Base-by-base conservation (phyloP, 1,140 invertebrate species). In the Phortica variegata region DNA sequence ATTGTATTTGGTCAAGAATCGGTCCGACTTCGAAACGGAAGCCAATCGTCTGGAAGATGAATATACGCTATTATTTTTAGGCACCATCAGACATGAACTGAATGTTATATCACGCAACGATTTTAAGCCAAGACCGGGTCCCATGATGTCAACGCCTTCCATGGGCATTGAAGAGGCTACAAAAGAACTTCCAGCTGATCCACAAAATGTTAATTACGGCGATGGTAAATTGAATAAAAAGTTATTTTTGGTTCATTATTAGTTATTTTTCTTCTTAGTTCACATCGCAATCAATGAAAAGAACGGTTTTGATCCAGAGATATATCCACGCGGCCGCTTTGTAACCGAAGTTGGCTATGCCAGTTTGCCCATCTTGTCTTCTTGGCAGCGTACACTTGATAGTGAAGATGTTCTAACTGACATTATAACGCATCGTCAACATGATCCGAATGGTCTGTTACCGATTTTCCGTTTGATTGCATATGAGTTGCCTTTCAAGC, bases 301-400 rank as follows among this genome's bases (percentile, higher is more conserved):
- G 42, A 85, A 97, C 70, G 82, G 85, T 38, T 96, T 91, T 87
- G 75, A 88, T 40, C 79, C 83, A 13, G 83, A 79, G 23, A 85
- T 81, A 8, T 96, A 88, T 77, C 89, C 90, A 0, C 80, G 80
- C 10, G 84, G 92, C 2, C 82, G 95, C 54, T 97, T 98, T 77
- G 83, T 88, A 10, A 95, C 94, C 0, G 96, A 98, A 77, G 98
- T 96, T 71, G 97, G 97, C 1, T 90, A 91, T 57, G 93, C 97
- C 74, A 91, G 93, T n/a, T 79, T 91, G 15, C 93, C 95, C 1
- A 86, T 86, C 19, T 76, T 87, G 16, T 48, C 53, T 1, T 46
- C 66, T 17, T 75, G 73, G 73, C 45, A 60, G 9, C 72, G 78
- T 16, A 85, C 88, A 1, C 77, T 90, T 54, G 70, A 78, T 21